These are phyloP conservation scores for Meganola albula DNA, from an alignment of 2,888 invertebrate genomes.

Conservation along the genomic window DNA sequence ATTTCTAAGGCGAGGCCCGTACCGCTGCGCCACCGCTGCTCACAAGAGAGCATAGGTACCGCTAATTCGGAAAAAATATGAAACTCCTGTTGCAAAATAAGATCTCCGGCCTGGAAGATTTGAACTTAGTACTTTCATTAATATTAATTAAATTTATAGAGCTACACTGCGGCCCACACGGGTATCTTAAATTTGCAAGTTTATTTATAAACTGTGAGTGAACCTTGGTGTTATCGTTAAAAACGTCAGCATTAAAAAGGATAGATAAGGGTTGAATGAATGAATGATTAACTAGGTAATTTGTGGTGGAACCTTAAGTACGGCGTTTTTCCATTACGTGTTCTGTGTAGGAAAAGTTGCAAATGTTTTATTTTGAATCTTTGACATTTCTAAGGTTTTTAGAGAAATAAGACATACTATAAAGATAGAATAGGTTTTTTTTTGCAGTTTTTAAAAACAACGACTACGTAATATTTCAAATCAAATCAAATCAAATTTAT, in stretches of 20 bases:
- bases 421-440: no score
- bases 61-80: background rate
- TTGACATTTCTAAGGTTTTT: no score
- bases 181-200: conserved; percentile 17
- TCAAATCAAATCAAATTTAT: no score
- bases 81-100: background rate
- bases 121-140: conserved; percentile 41
- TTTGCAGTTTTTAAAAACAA: no score
- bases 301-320: conserved; percentile 20
- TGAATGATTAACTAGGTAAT: conserved; percentile 20
- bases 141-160: conserved; percentile 48
- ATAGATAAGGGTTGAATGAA: conserved; percentile 14
- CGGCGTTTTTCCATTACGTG: no score
- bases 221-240: conserved; percentile 34
- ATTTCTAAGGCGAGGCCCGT: no score
- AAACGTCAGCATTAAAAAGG: conserved; percentile 20
- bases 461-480: no score
- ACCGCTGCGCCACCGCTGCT: no score
- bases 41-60: background rate
- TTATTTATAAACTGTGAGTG: conserved; percentile 36
- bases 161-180: conserved; percentile 27
- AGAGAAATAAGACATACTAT: no score
- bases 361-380: no score
- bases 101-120: background rate
- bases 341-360: no score